These are phyloP conservation scores for Bugulina stolonifera DNA, from an alignment of 2,888 invertebrate species.

Conservation along the genomic window DNA sequence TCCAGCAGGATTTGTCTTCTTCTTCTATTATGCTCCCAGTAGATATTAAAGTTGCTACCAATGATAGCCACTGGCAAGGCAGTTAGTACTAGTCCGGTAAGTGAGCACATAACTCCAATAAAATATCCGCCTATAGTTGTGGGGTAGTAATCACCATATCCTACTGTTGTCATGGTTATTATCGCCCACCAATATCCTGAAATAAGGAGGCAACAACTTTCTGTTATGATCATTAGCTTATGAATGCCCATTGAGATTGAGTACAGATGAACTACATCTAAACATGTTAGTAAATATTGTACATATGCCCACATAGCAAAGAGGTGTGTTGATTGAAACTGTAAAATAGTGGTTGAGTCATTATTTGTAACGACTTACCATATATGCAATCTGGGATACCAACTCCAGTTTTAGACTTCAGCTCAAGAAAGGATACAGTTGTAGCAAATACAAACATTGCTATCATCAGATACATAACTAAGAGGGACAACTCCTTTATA, in stretches of 20 bases:
- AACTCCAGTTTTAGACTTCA: neutral
- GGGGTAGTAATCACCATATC: constrained; percentile 20
- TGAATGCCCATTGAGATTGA: no score
- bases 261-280: no score
- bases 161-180: constrained; percentile 20
- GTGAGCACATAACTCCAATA: neutral
- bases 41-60: constrained; percentile 15
- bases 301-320: no score
- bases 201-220: no score
- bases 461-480: constrained; percentile 15
- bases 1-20: neutral
- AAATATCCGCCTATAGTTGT: neutral
- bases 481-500: neutral
- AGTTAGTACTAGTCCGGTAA: neutral
- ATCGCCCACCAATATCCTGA: constrained; percentile 22
- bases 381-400: neutral
- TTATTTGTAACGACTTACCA: no score
- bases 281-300: no score
- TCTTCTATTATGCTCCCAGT: constrained; percentile 21
- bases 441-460: constrained; percentile 15
- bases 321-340: no score
- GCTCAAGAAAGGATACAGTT: neutral
- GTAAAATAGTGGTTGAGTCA: no score
- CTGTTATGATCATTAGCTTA: no score
- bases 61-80: constrained; percentile 22